Conservation (phyloP, 1,140 invertebrate species). For the Ephestia elutella region DNA sequence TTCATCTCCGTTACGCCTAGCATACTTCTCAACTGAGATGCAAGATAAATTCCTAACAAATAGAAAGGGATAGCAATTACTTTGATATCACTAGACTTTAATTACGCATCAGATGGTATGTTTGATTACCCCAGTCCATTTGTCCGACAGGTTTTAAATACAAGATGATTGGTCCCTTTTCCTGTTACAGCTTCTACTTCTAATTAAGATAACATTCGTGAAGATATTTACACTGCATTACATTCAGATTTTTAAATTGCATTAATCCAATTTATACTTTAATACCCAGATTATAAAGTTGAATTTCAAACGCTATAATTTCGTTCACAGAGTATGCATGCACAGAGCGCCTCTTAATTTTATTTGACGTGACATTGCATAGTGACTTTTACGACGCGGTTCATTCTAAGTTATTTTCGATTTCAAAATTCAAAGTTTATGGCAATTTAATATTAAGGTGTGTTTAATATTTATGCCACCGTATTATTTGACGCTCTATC, state of each 20-base stretch:
- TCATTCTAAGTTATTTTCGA: not conserved
- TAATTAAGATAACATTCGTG: slow-evolving; percentile 9
- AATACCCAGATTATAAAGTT: not conserved
- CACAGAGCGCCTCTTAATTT: not conserved
- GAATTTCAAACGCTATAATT: not conserved
- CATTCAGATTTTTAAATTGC: not conserved
- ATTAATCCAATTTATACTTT: not conserved
- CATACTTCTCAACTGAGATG: not conserved
- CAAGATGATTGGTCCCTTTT: slow-evolving; percentile 7
- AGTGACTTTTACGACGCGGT: not conserved
- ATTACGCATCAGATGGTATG: slow-evolving; percentile 31
- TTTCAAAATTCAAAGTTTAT: not conserved
- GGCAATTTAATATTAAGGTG: not conserved
- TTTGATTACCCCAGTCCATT: slow-evolving; percentile 24
- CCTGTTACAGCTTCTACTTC: slow-evolving; percentile 6
- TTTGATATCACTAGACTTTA: slow-evolving; percentile 2
- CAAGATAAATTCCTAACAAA: not conserved
- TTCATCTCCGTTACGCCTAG: not conserved
- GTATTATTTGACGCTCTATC: not conserved
- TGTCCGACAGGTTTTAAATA: slow-evolving; percentile 7
- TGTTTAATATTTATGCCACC: not conserved
- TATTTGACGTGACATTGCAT: not conserved
- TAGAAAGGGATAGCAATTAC: not conserved
- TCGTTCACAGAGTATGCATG: not conserved
- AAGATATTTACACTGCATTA: slow-evolving; percentile 5